A percentile compares a stretch with the other conserved stretches of the same genome.
phyloP scores from a whole-genome alignment of 2,888 invertebrate species.

The Diarsia dahlii region DNA sequence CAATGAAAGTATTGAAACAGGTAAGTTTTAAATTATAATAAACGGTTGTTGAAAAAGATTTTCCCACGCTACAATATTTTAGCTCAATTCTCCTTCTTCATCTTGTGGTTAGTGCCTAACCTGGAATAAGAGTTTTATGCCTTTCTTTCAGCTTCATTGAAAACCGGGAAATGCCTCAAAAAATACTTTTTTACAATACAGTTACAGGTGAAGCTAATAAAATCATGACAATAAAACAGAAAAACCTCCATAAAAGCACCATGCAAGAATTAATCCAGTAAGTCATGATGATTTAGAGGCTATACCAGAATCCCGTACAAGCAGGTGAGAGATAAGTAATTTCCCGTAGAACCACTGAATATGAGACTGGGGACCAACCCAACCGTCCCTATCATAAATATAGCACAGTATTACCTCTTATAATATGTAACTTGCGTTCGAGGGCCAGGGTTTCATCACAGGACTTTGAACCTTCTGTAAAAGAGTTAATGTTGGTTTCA shows the following conservation, averaged over 20 bases:
- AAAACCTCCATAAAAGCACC: background rate
- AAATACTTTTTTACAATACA: no score
- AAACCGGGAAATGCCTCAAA: no score
- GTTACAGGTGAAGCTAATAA: no score
- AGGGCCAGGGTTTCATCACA: background rate
- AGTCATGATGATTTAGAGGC: constrained; percentile 63
- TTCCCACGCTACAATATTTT: no score
- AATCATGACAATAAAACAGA: background rate
- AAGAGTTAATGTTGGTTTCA: constrained; percentile 25
- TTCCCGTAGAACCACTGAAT: constrained; percentile 77
- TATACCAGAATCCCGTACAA: constrained; percentile 56
- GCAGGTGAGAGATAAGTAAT: constrained; percentile 78
- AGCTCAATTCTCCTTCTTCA: no score
- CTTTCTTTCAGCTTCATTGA: no score
- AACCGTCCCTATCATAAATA: constrained; percentile 76
- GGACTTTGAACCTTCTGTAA: constrained; percentile 9
- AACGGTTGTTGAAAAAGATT: no score
- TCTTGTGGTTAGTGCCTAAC: no score
- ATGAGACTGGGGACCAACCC: constrained; percentile 76
- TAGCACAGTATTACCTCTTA: constrained; percentile 70
- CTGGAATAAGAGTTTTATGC: no score
- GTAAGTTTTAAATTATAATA: no score
- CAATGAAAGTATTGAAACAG: no score
- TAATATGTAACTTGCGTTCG: constrained; percentile 61
- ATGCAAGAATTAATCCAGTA: constrained; percentile 48